Evolutionary conservation across 2,888 invertebrate genomes (phyloP).

Genomic region (Dugesia japonica): DNA sequence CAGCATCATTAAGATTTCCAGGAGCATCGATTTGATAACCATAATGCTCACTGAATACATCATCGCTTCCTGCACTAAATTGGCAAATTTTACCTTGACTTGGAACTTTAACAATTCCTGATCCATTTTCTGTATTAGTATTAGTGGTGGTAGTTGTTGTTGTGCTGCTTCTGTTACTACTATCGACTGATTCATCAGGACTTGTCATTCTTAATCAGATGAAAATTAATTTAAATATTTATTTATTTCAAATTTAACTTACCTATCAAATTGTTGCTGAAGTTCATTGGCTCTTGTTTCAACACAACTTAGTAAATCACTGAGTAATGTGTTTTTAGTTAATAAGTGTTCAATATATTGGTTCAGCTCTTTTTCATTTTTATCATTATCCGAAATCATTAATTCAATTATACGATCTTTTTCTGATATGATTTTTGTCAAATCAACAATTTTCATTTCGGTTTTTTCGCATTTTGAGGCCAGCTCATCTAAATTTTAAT

Average conservation of each 20-base stretch:
- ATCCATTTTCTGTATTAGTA: background rate
- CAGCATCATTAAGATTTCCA: background rate
- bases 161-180: slow-evolving; percentile 36
- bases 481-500: background rate
- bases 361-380: slow-evolving; percentile 39
- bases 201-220: too few relatives aligned
- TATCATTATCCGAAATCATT: slow-evolving; percentile 36
- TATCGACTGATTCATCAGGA: slow-evolving; percentile 35
- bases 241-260: too few relatives aligned
- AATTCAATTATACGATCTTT: slow-evolving; percentile 24
- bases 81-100: slow-evolving; percentile 36
- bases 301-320: slow-evolving; percentile 43
- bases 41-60: slow-evolving; percentile 38
- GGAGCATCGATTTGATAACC: slow-evolving; percentile 9
- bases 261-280: slow-evolving; percentile 41
- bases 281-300: slow-evolving; percentile 44
- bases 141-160: background rate
- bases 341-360: slow-evolving; percentile 66
- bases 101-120: background rate
- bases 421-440: background rate
- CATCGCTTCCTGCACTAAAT: slow-evolving; percentile 42
- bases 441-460: background rate
- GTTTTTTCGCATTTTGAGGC: slow-evolving; percentile 9
- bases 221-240: too few relatives aligned
- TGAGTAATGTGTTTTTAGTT: slow-evolving; percentile 43